Base-by-base conservation (phyloP, 1,140 invertebrate genomes). In the Eueides isabella region DNA sequence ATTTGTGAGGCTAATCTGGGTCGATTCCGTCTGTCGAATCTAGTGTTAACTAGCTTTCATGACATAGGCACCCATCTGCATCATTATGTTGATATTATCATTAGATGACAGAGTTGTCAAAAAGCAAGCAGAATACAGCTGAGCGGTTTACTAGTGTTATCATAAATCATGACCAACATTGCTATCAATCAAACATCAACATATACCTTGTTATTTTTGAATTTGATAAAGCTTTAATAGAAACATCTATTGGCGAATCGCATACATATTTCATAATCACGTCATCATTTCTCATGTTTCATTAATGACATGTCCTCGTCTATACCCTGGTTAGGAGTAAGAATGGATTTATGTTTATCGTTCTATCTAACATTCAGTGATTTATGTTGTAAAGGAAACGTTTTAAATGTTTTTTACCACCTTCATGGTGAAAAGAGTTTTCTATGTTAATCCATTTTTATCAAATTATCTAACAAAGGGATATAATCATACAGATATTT, bases 251-350 rank as follows among this genome's bases (percentile, higher is more conserved):
- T 63, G 26, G 61, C 61, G 68, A 30, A 23, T 41, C 67, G 30
- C 26, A 67, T 73, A 73, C 71, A 72, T 66, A 61, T 61, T 72
- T 73, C 71, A 73, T 67, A 62, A 68, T 74, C 28, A 69, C 66
- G 66, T 74, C 55, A 74, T 48, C 33, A 62, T 67, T 67, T 74
- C 61, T 74, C 72, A 74, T 68, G 72, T 68, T 64, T 74, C 66
- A 68, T 74, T 74, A 68, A 68, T 74, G 61, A 26, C 67, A 30
- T 61, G 71, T 72, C 19, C 61, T 69, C 66, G 62, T 64, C 19
- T 35, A 74, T 73, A 68, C 48, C 48, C 48, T 55, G 48, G 66
- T 67, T 64, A 67, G 48, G 48, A 55, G 19, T 55, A 67, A n/a
- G 26, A 12, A 44, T 7, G 71, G 61, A 61, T 66, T n/a, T 29